phyloP scores from a whole-genome alignment of 2,888 invertebrate species.

The Schizaphis graminum region DNA sequence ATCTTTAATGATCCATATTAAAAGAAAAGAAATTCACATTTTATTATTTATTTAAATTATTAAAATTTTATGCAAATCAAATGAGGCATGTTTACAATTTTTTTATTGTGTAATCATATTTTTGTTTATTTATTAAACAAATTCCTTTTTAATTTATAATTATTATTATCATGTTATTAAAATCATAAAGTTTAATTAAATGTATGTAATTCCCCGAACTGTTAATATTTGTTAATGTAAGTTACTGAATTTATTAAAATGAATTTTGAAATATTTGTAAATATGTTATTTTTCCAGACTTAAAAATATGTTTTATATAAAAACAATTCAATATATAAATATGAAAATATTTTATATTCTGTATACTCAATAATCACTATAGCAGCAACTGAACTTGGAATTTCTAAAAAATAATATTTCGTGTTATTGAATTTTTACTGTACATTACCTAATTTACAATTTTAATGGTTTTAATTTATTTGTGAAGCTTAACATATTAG shows the following conservation, averaged over 20 bases:
- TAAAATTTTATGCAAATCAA: constrained; percentile 23
- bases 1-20: constrained; percentile 10
- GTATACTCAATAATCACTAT: neutral
- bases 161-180: constrained; percentile 55
- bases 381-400: neutral
- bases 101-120: neutral
- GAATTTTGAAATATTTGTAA: constrained; percentile 38
- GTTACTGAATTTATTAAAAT: constrained; percentile 48
- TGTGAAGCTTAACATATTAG: neutral
- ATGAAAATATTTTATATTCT: neutral
- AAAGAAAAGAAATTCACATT: constrained; percentile 8
- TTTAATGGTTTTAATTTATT: neutral
- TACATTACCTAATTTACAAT: neutral
- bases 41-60: constrained; percentile 53
- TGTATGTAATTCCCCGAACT: constrained; percentile 38
- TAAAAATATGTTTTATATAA: constrained; percentile 4
- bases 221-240: constrained; percentile 55
- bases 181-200: constrained; percentile 54
- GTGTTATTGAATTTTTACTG: neutral
- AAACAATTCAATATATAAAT: neutral
- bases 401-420: neutral
- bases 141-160: constrained; percentile 53
- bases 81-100: constrained; percentile 16
- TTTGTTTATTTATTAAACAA: constrained; percentile 41
- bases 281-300: constrained; percentile 32